A percentile compares a stretch with the other conserved stretches of the same genome.
These are phyloP conservation scores for Caenorhabditis sp. DNA, from an alignment of 2,888 invertebrate species.

Conservation along the genomic window DNA sequence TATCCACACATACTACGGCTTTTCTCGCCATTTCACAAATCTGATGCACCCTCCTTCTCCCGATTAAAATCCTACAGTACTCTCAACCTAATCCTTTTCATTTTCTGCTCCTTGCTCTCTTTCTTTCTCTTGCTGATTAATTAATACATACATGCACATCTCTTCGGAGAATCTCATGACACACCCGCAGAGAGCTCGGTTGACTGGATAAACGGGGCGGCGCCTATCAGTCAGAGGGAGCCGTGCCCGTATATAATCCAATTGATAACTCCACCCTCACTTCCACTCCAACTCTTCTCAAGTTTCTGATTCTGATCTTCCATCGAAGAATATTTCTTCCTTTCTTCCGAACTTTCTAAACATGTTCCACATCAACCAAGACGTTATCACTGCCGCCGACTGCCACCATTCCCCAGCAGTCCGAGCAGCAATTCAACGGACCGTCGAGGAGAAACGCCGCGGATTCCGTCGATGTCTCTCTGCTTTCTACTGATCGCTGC, in stretches of 20 bases:
- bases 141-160: not conserved
- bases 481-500: conserved; percentile 22
- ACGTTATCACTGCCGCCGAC: conserved; percentile 36
- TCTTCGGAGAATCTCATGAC: conserved; percentile 23
- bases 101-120: not conserved
- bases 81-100: not conserved
- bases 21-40: not conserved
- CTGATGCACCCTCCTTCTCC: not conserved
- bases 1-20: conserved; percentile 4
- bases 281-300: conserved; percentile 1
- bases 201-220: conserved; percentile 45
- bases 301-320: no score
- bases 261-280: conserved; percentile 4
- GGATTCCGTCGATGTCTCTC: conserved; percentile 53
- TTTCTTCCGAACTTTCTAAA: no score
- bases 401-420: conserved; percentile 33
- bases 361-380: conserved; percentile 62
- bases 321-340: no score
- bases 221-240: conserved; percentile 5
- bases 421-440: conserved; percentile 21
- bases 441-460: conserved; percentile 50
- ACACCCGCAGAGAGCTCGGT: conserved; percentile 16
- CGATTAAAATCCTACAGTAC: conserved; percentile 15
- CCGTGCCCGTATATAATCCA: not conserved
- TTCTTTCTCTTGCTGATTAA: conserved; percentile 13